Evolutionary conservation across 2,113 vertebrate genomes (phyloP).

Genomic region (Circaetus gallicus): DNA sequence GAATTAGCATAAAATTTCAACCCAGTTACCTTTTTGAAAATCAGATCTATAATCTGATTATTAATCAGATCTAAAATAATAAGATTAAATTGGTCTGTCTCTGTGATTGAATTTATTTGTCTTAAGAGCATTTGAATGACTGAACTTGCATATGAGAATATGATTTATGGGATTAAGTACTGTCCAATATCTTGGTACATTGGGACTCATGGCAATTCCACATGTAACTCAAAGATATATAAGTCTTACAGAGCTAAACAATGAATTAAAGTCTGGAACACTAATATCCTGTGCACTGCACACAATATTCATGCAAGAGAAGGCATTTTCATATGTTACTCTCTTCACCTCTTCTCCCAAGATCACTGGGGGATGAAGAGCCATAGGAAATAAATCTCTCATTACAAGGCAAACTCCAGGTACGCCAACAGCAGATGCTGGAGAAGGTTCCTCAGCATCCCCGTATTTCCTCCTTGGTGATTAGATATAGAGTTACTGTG

Average conservation of each 20-base stretch:
- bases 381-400: not conserved
- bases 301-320: not conserved
- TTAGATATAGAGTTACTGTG: not conserved
- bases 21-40: not conserved
- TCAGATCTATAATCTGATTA: not conserved
- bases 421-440: not conserved
- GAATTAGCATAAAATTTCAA: not conserved
- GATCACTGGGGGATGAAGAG: not conserved
- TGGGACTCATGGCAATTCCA: not conserved
- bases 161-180: not conserved
- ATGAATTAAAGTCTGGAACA: not conserved
- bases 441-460: not conserved
- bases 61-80: not conserved
- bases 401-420: not conserved
- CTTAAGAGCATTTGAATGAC: not conserved
- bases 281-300: not conserved
- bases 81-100: not conserved
- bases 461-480: not conserved
- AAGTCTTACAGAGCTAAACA: not conserved
- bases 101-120: not conserved
- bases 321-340: not conserved
- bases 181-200: not conserved
- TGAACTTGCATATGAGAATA: not conserved
- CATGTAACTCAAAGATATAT: not conserved
- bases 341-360: not conserved